Evolutionary conservation across 2,888 invertebrate species (phyloP).

Genomic region (Epistrophella euchroma): DNA sequence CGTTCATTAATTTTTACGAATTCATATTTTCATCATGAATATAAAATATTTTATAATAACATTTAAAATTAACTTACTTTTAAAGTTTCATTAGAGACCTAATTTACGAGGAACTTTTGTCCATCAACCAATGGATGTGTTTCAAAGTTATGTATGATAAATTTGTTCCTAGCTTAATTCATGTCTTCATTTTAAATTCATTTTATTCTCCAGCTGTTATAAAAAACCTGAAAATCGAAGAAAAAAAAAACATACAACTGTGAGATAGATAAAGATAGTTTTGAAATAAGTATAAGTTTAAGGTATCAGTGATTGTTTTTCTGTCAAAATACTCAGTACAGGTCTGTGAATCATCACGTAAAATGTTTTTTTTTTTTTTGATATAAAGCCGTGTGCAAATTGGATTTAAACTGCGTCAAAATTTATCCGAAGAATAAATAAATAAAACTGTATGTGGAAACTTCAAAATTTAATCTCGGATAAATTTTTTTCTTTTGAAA

Average conservation of each 20-base stretch:
- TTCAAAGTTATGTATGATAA: not conserved
- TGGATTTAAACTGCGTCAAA: no score
- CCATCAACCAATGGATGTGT: not conserved
- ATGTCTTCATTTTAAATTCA: not conserved
- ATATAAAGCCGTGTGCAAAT: no score
- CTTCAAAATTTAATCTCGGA: no score
- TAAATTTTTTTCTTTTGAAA: no score
- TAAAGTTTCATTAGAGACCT: not conserved
- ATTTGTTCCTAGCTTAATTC: not conserved
- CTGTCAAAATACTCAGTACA: constrained; percentile 22
- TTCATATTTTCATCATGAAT: constrained; percentile 1
- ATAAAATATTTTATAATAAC: not conserved
- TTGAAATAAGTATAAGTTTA: no score
- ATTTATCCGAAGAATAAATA: no score
- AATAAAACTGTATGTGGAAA: no score
- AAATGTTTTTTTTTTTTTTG: not conserved
- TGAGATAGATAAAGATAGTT: not conserved
- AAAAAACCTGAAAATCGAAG: not conserved
- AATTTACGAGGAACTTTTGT: not conserved
- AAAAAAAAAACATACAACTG: not conserved
- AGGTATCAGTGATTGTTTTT: constrained; percentile 18
- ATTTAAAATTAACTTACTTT: not conserved
- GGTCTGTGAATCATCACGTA: constrained; percentile 20
- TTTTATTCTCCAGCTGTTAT: not conserved
- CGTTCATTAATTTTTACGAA: not conserved